phyloP scores from a whole-genome alignment of 2,797 vertebrate genomes.

The Scolopax bukidnonensis region DNA sequence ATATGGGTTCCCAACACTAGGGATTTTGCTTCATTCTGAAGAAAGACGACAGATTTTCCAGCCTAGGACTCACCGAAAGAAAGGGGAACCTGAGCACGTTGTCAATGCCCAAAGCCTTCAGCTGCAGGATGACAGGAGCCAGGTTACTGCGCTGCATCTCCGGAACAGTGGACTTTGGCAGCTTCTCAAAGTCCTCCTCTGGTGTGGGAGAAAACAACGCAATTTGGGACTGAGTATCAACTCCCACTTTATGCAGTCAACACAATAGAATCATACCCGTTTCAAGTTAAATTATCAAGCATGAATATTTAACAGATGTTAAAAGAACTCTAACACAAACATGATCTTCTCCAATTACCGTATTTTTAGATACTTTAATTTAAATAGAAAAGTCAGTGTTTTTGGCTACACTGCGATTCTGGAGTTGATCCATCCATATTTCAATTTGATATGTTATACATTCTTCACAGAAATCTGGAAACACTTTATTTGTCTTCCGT shows the following conservation, averaged over 20 bases:
- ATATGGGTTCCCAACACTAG: background rate
- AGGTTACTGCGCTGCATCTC: constrained; percentile 99
- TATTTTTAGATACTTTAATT: background rate
- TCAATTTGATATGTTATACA: background rate
- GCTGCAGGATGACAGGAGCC: constrained; percentile 95
- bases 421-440: background rate
- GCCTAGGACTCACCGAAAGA: constrained; percentile 86
- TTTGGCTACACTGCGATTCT: background rate
- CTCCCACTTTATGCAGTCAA: background rate
- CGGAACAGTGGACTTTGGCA: constrained; percentile 90
- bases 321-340: background rate
- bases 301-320: background rate
- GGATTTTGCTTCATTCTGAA: background rate
- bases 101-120: constrained; percentile 97
- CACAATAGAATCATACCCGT: rapidly evolving
- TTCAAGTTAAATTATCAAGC: background rate
- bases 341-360: background rate
- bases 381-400: background rate
- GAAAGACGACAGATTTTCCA: background rate
- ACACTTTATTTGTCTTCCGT: background rate
- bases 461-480: background rate
- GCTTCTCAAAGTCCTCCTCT: constrained; percentile 97
- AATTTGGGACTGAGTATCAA: background rate
- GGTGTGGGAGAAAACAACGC: constrained; percentile 26
- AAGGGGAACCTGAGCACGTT: constrained; percentile 98